These are phyloP conservation scores for Xanthia togata DNA, from an alignment of 2,888 invertebrate genomes.

Conservation along the genomic window DNA sequence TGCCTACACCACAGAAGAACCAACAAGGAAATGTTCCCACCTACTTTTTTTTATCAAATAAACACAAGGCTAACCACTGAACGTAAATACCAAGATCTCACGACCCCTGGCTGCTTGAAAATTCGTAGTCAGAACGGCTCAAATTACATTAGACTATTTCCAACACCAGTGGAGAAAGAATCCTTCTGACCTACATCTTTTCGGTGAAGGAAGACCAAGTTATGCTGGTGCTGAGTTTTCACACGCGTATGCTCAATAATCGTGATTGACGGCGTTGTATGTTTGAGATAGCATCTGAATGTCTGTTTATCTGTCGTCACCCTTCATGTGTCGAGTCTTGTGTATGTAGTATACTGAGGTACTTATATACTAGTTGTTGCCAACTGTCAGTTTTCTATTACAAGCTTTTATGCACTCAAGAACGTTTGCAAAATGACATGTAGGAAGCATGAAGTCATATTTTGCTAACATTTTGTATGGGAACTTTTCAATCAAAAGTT, in stretches of 20 bases:
- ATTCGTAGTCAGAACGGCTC: constrained; percentile 46
- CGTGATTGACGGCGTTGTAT: constrained; percentile 76
- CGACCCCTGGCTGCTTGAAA: constrained; percentile 45
- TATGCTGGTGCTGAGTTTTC: constrained; percentile 64
- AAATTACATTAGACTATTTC: constrained; percentile 47
- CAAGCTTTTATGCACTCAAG: constrained; percentile 46
- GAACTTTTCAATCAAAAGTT: constrained; percentile 14
- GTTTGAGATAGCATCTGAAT: constrained; percentile 76
- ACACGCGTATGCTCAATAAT: constrained; percentile 67
- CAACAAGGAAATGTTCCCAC: constrained; percentile 74
- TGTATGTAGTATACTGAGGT: constrained; percentile 16
- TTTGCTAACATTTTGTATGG: constrained; percentile 13
- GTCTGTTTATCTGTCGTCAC: constrained; percentile 77
- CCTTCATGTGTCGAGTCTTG: constrained; percentile 68
- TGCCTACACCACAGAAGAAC: constrained; percentile 68
- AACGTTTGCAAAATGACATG: constrained; percentile 26
- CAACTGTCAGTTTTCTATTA: constrained; percentile 42
- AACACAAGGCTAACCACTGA: constrained; percentile 72
- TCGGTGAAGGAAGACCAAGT: constrained; percentile 39
- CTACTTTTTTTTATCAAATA: constrained; percentile 72
- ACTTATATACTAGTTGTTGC: constrained; percentile 20
- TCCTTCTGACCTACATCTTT: constrained; percentile 54
- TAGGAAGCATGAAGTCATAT: constrained; percentile 46
- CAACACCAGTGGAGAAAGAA: constrained; percentile 61
- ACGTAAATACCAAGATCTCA: constrained; percentile 62